Evolutionary conservation across 2,888 invertebrate genomes (phyloP), one percentile per base, ranked within the genome.

Genomic region (Cryptus armator): DNA sequence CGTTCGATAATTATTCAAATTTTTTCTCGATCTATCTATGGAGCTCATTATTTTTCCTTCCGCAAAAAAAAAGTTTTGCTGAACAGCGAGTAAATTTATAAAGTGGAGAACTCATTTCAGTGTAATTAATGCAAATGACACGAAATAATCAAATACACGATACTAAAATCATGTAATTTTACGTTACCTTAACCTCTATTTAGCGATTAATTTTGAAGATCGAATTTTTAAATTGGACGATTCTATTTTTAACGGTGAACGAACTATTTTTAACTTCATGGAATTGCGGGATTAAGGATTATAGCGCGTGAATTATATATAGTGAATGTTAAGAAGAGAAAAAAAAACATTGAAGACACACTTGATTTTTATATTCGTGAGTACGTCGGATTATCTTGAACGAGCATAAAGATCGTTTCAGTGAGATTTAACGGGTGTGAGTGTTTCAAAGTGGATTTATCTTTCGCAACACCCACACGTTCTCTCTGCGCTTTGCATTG

Each of bases 361-460:
- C 56, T 80, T 64, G 46, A 77, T 82, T 82, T 82, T 77, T 67
- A 29, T 67, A 51, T 62, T 68, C 37, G 16, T 37, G 71, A 82
- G 71, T 79, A 76, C 56, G 72, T 76, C 51, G 67, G 85, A 85
- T 82, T 82, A 82, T 82, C 66, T 67, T 37, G 79, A 80, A 80
- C 79, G 62, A 72, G 85, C 76, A 71, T 85, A 76, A 82, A 76
- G 79, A 85, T 85, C 71, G 76, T 79, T 82, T 80, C 76, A 67
- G 74, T 67, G 82, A 80, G 78, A 85, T 85, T 85, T 82, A 79
- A 82, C 75, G 46, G 76, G 62, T 76, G 80, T 76, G 80, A 82
- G 85, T 76, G 82, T 79, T 84, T 77, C 76, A 82, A 76, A 84
- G 86, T 86, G 82, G 82, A 84, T 86, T 84, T 86, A 83, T 84